Percentiles rank a stretch among this genome's conserved stretches.
phyloP scores from a whole-genome alignment of 92 coral and sea anemone genomes.

The Phenganax stokvisi region DNA sequence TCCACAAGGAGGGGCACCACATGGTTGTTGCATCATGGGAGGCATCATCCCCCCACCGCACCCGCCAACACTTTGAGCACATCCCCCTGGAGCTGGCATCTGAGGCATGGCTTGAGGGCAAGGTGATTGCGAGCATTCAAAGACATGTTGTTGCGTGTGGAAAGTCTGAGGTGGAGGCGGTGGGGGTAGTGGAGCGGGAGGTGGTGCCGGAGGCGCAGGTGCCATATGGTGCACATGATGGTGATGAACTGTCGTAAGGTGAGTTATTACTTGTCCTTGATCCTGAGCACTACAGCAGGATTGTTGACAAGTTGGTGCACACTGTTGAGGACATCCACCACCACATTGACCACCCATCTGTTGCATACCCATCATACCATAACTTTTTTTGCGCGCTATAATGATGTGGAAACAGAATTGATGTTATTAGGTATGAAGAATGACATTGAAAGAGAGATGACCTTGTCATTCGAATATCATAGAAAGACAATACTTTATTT shows the following conservation, averaged over 20 bases:
- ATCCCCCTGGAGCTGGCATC: conserved; percentile 24
- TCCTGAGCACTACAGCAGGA: conserved; percentile 25
- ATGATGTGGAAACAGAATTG: neutral
- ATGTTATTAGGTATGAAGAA: neutral
- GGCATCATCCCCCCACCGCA: conserved; percentile 27
- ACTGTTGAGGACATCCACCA: conserved; percentile 38
- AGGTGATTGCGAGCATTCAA: conserved; percentile 36
- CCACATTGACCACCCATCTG: conserved; percentile 24
- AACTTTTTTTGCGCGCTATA: conserved; percentile 20
- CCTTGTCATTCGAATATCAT: no score
- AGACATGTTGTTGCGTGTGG: conserved; percentile 39
- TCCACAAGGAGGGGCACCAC: conserved; percentile 41
- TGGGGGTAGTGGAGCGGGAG: conserved; percentile 27
- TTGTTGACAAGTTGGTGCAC: conserved; percentile 41
- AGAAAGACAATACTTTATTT: no score
- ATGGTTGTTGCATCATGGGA: conserved; percentile 30
- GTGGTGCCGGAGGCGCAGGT: conserved; percentile 41
- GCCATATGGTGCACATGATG: conserved; percentile 42
- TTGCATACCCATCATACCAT: conserved; percentile 7
- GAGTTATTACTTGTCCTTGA: conserved; percentile 37
- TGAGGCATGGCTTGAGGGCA: conserved; percentile 14
- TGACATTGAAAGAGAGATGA: no score
- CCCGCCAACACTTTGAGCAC: conserved; percentile 26
- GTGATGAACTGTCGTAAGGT: conserved; percentile 39
- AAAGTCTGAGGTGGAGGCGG: conserved; percentile 43